Base-by-base conservation (phyloP, 1,140 invertebrate genomes). In the Zaprionus kolodkinae region DNA sequence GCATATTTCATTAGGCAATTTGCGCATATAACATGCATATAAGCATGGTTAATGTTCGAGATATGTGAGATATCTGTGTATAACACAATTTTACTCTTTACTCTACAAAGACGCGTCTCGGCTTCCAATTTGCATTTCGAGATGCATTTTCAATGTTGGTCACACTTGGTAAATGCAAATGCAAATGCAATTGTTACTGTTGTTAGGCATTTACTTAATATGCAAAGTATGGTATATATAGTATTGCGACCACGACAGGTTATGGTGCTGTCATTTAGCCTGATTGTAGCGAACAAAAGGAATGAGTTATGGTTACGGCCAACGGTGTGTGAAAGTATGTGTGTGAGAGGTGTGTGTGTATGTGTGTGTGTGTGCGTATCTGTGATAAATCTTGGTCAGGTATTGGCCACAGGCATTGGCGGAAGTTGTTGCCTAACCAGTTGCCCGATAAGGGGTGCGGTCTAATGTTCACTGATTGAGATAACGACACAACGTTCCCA, bases 381-480 rank as follows among this genome's bases (percentile, higher is more conserved):
- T 62, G 56, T 65, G 67, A 79, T 79, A 82, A 73, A 79, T 86
- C 79, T 87, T 76, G 63, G 54, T 59, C 60, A 86, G 63, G 75
- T 40, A 59, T 74, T 45, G 57, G 50, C 57, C 66, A 61, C 71
- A 60, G 64, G 63, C 76, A 72, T 65, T 81, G 50, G 72, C 82
- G 83, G 82, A 86, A 86, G 83, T 87, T 70, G 60, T 79, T 69
- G 45, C 55, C 38, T 10, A 69, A 68, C 43, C 60, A 64, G 59
- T 70, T 71, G 45, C 45, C 54, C 35, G 67, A 65, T 75, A 71
- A 71, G 67, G 30, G 45, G 45, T 60, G 62, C 55, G 63, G 55
- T 40, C 59, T 33, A 68, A 62, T 21, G 21, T 21, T 38, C 21
- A n/a, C 15, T 38, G 72, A 74, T 73, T 68, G 38, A 43, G 56